Evolutionary conservation across 2,888 invertebrate species (phyloP).

Genomic region (Drosophila cyrtoloma): DNA sequence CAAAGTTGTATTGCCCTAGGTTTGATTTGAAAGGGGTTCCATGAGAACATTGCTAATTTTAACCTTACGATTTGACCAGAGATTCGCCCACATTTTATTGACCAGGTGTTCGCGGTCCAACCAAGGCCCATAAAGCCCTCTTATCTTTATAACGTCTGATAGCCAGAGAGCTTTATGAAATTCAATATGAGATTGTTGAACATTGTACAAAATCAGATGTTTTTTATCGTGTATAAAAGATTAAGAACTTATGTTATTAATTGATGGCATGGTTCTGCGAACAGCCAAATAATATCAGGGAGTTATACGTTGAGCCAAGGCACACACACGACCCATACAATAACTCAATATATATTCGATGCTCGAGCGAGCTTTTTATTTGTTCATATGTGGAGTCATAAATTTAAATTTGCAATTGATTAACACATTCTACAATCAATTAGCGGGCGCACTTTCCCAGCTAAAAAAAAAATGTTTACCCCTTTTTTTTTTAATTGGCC

Average conservation of each 20-base stretch:
- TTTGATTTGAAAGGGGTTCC: background rate
- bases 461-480: constrained; percentile 11
- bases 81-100: background rate
- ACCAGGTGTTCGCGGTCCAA: background rate
- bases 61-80: background rate
- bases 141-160: constrained; percentile 38
- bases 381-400: constrained; percentile 12
- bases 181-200: background rate
- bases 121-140: constrained; percentile 7
- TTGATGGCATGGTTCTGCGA: background rate
- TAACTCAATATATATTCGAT: constrained; percentile 27
- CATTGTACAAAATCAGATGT: constrained; percentile 2
- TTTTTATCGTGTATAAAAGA: background rate
- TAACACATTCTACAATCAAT: constrained; percentile 60
- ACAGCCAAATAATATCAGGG: background rate
- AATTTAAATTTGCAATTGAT: constrained; percentile 46
- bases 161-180: constrained; percentile 5
- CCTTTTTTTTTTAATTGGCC: constrained; percentile 21
- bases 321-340: constrained; percentile 11
- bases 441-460: constrained; percentile 32
- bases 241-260: background rate
- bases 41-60: constrained; percentile 21
- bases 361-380: constrained; percentile 8
- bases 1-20: fast-evolving
- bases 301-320: background rate